Evolutionary conservation across 2,113 vertebrate species (phyloP).

Genomic region (Martes martes): DNA sequence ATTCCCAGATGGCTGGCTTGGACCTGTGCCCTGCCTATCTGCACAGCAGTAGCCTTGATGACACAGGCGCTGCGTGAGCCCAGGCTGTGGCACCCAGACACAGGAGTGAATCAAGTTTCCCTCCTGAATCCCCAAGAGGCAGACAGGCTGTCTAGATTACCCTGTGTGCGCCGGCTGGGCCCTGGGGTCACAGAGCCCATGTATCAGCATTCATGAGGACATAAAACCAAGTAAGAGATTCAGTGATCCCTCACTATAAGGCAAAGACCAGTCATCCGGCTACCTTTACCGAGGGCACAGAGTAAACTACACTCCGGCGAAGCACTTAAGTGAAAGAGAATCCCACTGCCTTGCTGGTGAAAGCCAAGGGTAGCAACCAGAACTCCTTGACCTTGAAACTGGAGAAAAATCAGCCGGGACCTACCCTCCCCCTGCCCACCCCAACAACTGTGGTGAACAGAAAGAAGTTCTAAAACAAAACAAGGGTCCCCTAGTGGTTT

Average conservation of each 20-base stretch:
- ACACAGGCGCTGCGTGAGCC: neutral
- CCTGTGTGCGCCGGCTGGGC: accelerated
- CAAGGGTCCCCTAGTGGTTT: neutral
- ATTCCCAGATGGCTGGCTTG: neutral
- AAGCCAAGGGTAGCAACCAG: conserved; percentile 17
- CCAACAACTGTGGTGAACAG: neutral
- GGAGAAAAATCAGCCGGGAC: neutral
- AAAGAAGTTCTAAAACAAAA: conserved; percentile 4
- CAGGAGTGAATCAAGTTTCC: neutral
- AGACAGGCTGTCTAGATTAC: neutral
- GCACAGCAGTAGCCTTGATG: neutral
- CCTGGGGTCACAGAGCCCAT: accelerated
- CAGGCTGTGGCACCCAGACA: neutral
- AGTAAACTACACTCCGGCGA: neutral
- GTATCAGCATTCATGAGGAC: conserved; percentile 18
- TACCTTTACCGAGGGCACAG: conserved; percentile 11
- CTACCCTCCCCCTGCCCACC: neutral
- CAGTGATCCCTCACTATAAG: neutral
- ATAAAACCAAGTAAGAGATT: conserved; percentile 42
- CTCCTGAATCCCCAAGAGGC: neutral
- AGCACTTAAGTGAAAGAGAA: conserved; percentile 71
- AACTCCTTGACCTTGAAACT: conserved; percentile 40
- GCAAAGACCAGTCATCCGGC: conserved; percentile 16
- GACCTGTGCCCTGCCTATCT: neutral
- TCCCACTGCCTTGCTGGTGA: conserved; percentile 22